Evolutionary conservation across 2,797 vertebrate genomes (phyloP).

Genomic region (Squalus acanthias): DNA sequence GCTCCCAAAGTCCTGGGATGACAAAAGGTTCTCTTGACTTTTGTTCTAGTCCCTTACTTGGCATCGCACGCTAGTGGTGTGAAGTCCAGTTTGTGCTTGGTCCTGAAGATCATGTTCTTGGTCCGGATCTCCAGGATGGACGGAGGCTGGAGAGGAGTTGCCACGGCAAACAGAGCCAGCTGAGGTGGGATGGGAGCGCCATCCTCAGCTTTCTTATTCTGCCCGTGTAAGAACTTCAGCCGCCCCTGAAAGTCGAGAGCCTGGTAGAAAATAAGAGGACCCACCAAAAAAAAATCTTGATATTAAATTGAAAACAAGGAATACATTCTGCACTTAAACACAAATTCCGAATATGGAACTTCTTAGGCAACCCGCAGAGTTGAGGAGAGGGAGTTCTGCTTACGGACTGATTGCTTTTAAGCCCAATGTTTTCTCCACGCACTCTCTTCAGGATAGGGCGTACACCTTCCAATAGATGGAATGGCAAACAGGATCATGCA

Average conservation of each 20-base stretch:
- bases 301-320: not conserved
- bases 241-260: conserved; percentile 32
- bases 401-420: not conserved
- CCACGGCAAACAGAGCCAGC: conserved; percentile 34
- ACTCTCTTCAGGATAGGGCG: not conserved
- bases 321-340: not conserved
- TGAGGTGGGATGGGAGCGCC: conserved; percentile 29
- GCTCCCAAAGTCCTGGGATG: not conserved
- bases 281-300: not conserved
- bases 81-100: conserved; percentile 37
- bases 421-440: too few species aligned
- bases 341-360: not conserved
- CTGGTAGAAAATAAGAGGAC: not conserved
- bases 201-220: conserved; percentile 34
- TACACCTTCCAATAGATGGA: not conserved
- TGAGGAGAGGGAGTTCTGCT: not conserved
- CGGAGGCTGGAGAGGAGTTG: conserved; percentile 28
- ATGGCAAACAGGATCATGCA: not conserved
- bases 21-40: not conserved
- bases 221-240: conserved; percentile 33
- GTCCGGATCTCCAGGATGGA: conserved; percentile 38
- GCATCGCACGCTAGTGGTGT: conserved; percentile 19
- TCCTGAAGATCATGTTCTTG: conserved; percentile 36
- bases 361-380: not conserved
- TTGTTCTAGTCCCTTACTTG: conserved; percentile 19